Base-by-base conservation (phyloP, 2,888 invertebrate species). In the Osedax fenrisi region DNA sequence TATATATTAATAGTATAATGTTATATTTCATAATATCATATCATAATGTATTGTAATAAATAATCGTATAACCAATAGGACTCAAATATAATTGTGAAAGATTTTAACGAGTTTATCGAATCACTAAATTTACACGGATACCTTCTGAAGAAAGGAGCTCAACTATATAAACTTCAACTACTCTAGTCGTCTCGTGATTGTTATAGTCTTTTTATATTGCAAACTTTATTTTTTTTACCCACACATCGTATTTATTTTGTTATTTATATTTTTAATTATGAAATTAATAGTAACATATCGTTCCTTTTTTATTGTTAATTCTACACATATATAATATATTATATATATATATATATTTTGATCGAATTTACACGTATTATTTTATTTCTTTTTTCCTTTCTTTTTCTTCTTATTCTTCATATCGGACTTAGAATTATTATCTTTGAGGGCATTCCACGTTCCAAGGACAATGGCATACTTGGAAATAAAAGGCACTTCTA, bases 121-220 rank as follows among this genome's bases (percentile, higher is more conserved):
- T 88, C 89, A 41, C 87, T 94, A 79, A 94, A 95, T 83, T 87
- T 89, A 80, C 91, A 92, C 83, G 93, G 94, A 10, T 90, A 89
- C 85, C 86, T 95, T 78, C 86, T 95, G 78, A 90, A 92, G 81
- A 92, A 91, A 84, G 91, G 90, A 22, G 77, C 77, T 2, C 74
- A 77, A 10, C 56, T 78, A 21, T 79, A 76, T 64, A 78, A 79
- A 62, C 75, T 79, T n/a, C 78, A 78, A 41, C 17, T 41, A 41
- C 5, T 41, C 17, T 41, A 17, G 17, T 41, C 41, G n/a, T n/a
- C n/a, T n/a, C n/a, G n/a, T n/a, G n/a, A n/a, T n/a, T n/a, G n/a
- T n/a, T n/a, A n/a, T n/a, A n/a, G n/a, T n/a, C n/a, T n/a, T n/a
- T n/a, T n/a, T n/a, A n/a, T n/a, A n/a, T n/a, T n/a, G n/a, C n/a